phyloP scores from a whole-genome alignment of 2,113 vertebrate species.

The Fregata magnificens region DNA sequence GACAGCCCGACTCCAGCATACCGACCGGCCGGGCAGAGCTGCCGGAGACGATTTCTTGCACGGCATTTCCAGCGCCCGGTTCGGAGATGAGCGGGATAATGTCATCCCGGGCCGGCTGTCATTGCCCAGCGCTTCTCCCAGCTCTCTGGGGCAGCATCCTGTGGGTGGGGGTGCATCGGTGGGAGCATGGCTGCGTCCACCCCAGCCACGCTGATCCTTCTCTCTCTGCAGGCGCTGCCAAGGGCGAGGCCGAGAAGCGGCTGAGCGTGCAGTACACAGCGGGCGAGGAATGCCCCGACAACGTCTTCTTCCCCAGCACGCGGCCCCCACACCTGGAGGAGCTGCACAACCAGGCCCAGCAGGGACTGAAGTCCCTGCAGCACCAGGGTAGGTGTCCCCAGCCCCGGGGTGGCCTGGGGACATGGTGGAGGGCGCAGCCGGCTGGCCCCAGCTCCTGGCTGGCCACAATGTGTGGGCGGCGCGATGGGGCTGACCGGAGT shows the following conservation, averaged over 20 bases:
- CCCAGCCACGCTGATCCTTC: not conserved
- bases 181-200: not conserved
- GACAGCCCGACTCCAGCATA: not conserved
- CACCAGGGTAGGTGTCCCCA: constrained; percentile 81
- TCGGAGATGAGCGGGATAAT: not conserved
- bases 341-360: constrained; percentile 89
- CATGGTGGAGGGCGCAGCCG: fast-evolving
- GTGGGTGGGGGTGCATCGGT: fast-evolving
- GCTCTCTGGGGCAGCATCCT: fast-evolving
- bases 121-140: fast-evolving
- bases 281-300: constrained; percentile 80
- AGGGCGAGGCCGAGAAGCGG: constrained; percentile 70
- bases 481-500: not conserved
- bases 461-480: not conserved
- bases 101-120: not conserved
- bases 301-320: constrained; percentile 88
- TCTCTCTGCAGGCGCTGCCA: constrained; percentile 67
- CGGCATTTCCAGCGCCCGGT: fast-evolving
- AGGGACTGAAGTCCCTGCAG: constrained; percentile 89
- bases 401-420: not conserved
- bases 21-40: not conserved
- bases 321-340: constrained; percentile 88
- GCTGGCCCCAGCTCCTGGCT: not conserved
- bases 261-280: constrained; percentile 71
- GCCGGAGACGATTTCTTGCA: fast-evolving